Evolutionary conservation across 2,888 invertebrate genomes (phyloP).

Genomic region (Phyllotreta cruciferae): DNA sequence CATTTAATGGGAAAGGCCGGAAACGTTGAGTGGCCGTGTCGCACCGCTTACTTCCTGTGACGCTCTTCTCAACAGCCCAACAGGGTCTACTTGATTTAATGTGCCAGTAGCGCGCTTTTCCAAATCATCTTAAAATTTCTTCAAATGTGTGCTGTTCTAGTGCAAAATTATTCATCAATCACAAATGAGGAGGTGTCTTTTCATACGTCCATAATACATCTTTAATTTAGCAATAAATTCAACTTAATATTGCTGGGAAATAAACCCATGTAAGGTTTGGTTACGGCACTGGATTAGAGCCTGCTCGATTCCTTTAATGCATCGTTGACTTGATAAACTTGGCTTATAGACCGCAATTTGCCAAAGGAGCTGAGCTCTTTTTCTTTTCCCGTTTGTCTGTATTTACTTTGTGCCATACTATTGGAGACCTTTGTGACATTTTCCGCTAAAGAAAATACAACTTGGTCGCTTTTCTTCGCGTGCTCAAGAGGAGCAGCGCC

Average conservation of each 20-base stretch:
- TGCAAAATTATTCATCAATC: too few species aligned
- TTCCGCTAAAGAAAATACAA: neutral
- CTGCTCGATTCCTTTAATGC: constrained; percentile 49
- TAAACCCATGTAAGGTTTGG: neutral
- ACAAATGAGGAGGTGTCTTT: too few species aligned
- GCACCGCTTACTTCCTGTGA: constrained; percentile 42
- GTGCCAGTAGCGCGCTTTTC: constrained; percentile 29
- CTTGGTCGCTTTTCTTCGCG: too few species aligned
- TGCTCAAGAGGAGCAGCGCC: too few species aligned
- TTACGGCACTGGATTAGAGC: constrained; percentile 29
- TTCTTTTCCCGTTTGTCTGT: constrained; percentile 25
- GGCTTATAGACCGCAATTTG: constrained; percentile 37
- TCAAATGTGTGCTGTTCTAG: too few species aligned
- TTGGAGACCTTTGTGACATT: constrained; percentile 2
- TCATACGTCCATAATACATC: too few species aligned
- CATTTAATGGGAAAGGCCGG: constrained; percentile 59
- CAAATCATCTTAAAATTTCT: too few species aligned
- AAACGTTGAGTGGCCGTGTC: constrained; percentile 47
- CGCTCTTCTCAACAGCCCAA: constrained; percentile 42
- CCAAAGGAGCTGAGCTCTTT: constrained; percentile 36
- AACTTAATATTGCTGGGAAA: constrained; percentile 12
- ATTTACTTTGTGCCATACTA: constrained; percentile 17
- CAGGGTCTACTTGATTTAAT: constrained; percentile 47
- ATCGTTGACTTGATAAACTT: constrained; percentile 43
- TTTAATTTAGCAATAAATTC: too few species aligned